Percentiles rank a stretch among this genome's conserved stretches.
phyloP scores from a whole-genome alignment of 2,797 vertebrate genomes.

The Acanthornis magna region DNA sequence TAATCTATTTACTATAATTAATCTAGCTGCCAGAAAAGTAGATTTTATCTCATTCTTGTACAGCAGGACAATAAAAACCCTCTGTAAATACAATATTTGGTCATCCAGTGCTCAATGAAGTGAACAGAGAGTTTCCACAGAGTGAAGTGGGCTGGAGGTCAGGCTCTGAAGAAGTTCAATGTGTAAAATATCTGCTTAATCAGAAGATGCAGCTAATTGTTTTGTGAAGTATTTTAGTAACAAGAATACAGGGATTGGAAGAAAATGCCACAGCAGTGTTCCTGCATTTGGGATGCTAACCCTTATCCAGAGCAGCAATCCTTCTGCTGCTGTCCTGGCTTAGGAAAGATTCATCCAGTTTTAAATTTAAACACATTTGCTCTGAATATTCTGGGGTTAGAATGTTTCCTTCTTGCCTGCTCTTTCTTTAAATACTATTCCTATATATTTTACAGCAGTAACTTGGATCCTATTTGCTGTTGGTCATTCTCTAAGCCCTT shows the following conservation, averaged over 20 bases:
- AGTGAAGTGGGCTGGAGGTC: background rate
- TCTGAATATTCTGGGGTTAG: background rate
- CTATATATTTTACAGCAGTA: background rate
- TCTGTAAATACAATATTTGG: background rate
- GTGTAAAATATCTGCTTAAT: background rate
- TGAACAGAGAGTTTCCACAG: background rate
- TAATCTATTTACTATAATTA: background rate
- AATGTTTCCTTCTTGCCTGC: background rate
- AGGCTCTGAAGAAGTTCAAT: background rate
- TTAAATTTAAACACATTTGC: slow-evolving; percentile 4
- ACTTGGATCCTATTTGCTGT: background rate
- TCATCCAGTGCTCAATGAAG: background rate
- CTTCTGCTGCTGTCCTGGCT: background rate
- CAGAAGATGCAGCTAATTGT: background rate
- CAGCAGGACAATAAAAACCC: background rate
- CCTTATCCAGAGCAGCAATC: background rate
- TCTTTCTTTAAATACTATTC: background rate
- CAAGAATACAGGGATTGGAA: background rate
- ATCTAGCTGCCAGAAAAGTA: background rate
- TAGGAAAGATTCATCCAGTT: background rate
- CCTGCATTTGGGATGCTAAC: background rate
- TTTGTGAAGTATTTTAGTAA: background rate
- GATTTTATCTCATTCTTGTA: background rate
- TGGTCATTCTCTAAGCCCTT: background rate
- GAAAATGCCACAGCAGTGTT: background rate